These are phyloP conservation scores for Batillaria attramentaria DNA, from an alignment of 1,140 invertebrate genomes.

Conservation along the genomic window DNA sequence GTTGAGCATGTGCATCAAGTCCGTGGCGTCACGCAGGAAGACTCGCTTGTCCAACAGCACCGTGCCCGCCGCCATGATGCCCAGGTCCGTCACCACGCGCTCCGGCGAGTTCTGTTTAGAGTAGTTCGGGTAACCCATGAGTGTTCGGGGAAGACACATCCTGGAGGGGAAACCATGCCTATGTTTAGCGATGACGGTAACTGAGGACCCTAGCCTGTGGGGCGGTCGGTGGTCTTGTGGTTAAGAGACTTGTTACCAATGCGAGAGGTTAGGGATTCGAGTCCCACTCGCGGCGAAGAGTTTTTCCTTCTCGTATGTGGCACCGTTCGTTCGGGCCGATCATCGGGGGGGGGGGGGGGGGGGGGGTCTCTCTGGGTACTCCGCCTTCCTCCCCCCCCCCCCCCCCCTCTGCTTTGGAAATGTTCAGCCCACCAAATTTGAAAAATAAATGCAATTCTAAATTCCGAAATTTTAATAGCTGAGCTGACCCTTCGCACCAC, in stretches of 20 bases:
- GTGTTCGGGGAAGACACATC: neutral
- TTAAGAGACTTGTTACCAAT: neutral
- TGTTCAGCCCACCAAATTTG: no score
- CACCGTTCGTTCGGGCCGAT: no score
- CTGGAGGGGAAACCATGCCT: neutral
- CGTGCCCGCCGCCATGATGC: conserved; percentile 6
- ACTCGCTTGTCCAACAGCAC: conserved; percentile 6
- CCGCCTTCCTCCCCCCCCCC: no score
- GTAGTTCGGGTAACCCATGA: neutral
- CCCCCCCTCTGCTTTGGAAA: no score
- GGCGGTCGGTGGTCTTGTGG: neutral
- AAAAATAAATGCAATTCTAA: no score
- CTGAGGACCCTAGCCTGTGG: neutral
- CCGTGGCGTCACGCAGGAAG: neutral
- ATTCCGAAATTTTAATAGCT: no score
- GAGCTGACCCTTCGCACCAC: no score
- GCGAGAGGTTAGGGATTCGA: neutral
- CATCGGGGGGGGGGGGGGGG: no score
- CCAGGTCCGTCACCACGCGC: conserved; percentile 16
- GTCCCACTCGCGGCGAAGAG: no score
- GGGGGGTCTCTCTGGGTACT: no score
- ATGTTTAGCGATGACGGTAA: neutral
- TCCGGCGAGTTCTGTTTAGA: conserved; percentile 5
- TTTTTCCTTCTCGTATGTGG: no score
- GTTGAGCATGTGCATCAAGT: conserved; percentile 7